Percentiles rank a stretch among this genome's conserved stretches.
phyloP scores from a whole-genome alignment of 2,888 invertebrate genomes.

The Eurytoma adleriae region DNA sequence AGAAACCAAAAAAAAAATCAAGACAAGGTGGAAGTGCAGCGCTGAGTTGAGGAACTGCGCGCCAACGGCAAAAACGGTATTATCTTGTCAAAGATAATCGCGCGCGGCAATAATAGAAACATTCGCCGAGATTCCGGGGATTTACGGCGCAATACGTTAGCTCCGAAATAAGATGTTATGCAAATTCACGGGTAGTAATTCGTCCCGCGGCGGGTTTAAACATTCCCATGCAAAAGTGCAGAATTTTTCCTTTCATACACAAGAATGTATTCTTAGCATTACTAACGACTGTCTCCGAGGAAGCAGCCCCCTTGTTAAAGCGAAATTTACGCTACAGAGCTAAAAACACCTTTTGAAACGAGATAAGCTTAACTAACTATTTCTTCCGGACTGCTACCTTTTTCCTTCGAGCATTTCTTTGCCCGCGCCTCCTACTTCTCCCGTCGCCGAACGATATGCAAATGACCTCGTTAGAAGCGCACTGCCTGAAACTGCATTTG shows the following conservation, averaged over 20 bases:
- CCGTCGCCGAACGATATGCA: not conserved
- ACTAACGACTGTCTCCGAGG: conserved; percentile 24
- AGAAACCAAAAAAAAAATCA: not conserved
- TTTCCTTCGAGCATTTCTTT: not conserved
- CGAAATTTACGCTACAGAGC: conserved; percentile 32
- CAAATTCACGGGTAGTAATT: conserved; percentile 38
- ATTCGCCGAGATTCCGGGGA: conserved; percentile 28
- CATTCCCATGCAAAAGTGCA: conserved; percentile 29
- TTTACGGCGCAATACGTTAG: conserved; percentile 14
- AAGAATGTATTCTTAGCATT: conserved; percentile 26
- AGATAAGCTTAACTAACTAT: conserved; percentile 19
- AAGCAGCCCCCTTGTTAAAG: conserved; percentile 5
- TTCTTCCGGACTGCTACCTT: conserved; percentile 5
- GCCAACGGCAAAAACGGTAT: no score
- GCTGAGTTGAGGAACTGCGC: not conserved
- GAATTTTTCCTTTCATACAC: conserved; percentile 28
- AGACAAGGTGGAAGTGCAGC: no score
- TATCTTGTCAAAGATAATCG: conserved; percentile 6
- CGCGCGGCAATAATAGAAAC: conserved; percentile 16
- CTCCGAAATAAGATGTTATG: conserved; percentile 46
- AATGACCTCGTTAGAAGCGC: not conserved
- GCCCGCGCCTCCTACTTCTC: no score
- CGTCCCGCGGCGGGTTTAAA: conserved; percentile 21
- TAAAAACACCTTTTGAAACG: conserved; percentile 23
- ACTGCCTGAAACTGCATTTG: not conserved